Percentiles rank a stretch among this genome's conserved stretches.
These are phyloP conservation scores for Rhagonycha fulva DNA, from an alignment of 2,888 invertebrate genomes.

Conservation along the genomic window DNA sequence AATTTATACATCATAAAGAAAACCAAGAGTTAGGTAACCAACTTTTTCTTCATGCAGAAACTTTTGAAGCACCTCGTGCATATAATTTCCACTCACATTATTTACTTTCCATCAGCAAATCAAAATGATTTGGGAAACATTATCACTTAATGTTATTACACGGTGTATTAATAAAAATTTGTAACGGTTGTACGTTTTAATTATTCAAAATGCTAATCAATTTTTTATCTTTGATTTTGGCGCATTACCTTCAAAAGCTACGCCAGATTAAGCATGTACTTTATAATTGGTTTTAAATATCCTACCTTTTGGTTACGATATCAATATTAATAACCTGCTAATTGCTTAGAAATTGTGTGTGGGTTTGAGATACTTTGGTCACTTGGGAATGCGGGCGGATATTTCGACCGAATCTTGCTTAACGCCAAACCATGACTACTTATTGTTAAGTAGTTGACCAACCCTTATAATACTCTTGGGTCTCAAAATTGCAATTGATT, in stretches of 20 bases:
- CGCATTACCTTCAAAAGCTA: background rate
- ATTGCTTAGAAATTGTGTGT: conserved; percentile 21
- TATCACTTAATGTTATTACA: background rate
- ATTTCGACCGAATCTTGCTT: conserved; percentile 16
- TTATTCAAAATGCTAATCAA: background rate
- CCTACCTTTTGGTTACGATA: conserved; percentile 12
- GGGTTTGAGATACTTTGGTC: conserved; percentile 18
- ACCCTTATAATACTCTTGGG: conserved; percentile 14
- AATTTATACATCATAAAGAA: too few species aligned
- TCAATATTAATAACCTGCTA: conserved; percentile 27
- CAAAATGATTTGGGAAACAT: background rate
- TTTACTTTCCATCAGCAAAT: background rate
- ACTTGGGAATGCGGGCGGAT: conserved; percentile 20
- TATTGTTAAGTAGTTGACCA: conserved; percentile 16
- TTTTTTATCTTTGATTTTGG: background rate
- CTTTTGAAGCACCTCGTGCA: background rate
- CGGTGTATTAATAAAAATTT: background rate
- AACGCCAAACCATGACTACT: conserved; percentile 7
- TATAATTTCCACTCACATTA: background rate
- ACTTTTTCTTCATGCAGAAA: background rate
- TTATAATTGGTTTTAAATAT: background rate
- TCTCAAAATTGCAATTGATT: conserved; percentile 7
- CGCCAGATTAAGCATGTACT: background rate
- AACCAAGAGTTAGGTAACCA: too few species aligned
- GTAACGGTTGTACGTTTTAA: background rate